Evolutionary conservation across 1,140 invertebrate genomes (phyloP), one percentile per base, ranked within the genome.

Genomic region (Brachionus calyciflorus): DNA sequence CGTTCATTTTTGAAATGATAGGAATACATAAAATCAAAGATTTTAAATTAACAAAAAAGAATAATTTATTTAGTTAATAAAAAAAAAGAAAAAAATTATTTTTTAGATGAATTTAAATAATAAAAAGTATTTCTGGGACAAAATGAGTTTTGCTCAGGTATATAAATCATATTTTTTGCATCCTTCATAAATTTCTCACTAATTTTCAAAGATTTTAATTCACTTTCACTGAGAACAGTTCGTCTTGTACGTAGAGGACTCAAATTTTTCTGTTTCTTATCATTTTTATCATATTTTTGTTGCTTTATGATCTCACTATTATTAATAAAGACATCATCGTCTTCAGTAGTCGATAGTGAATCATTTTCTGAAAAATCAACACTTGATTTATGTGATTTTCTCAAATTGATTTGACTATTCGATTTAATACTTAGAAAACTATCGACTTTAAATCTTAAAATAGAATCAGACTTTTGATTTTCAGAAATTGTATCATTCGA

Each of bases 71-170:
- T 19, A 49, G 24, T 19, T 49, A 53, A 26, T 26, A 53, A 53
- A 53, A 53, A 53, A 53, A 53, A 53, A 21, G 2, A 21, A 53
- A 12, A 4, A 26, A 53, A 53, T 40, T 60, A 60, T 60, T 60
- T 60, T 37, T 60, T 37, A 37, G 55, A 60, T 33, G 26, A 17
- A 60, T 60, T 60, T n/a, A 60, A 19, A 60, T 60, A 60, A 37
- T 33, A 60, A 37, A 60, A 60, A 17, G 55, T 60, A 37, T 60
- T 60, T 37, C 30, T 60, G 4, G 55, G 55, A 37, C 55, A 60
- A 60, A 60, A 60, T 1, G 55, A 60, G 19, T 60, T 33, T 33
- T 14, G 30, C n/a, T 60, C 55, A 1, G 55, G 55, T 37, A 21
- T 9, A 40, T 33, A 60, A 37, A 60, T 21, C 55, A 60, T 60